Base-by-base conservation (phyloP, 2,888 invertebrate species). In the Philopedon plagiatum region DNA sequence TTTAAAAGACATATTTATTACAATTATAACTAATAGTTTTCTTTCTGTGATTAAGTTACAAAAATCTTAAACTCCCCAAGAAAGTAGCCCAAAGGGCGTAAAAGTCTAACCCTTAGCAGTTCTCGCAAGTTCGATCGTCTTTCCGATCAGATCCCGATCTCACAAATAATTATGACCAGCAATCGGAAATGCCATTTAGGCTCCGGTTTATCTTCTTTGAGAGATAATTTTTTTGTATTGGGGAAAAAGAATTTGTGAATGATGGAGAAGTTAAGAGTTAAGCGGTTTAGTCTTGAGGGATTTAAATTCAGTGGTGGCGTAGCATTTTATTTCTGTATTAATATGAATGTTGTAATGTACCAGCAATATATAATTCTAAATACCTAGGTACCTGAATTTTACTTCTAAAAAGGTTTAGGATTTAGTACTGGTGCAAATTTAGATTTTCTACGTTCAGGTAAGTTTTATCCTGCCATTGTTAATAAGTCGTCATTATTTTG, bases 101-200 rank as follows among this genome's bases (percentile, higher is more conserved):
- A n/a, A 62, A 62, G 49, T 46, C 49, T 11, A 46, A 15, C 62
- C 62, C 49, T 62, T 49, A 46, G 32, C 18, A 9, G n/a, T 29
- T 39, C 21, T 29, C 29, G 13, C 19, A 49, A 13, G 21, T 19
- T 21, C 49, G 11, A 61, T 32, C 62, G 21, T 29, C 19, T 58
- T 23, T 46, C 46, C 46, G 34, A 62, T 46, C 32, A 46, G 62
- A 62, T 46, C 49, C n/a, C 26, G 49, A 62, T 62, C 49, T 49
- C 32, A 62, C 62, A 66, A 66, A 66, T 66, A 66, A 66, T 66
- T 66, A 66, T 57, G 56, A 66, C 57, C 57, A 23, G 57, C 57
- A 57, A 57, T 57, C 56, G 57, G 65, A 66, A 66, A 66, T 66
- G 65, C 32, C 65, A 66, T 66, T 66, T 64, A 56, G 54, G 18